Percentiles rank a stretch among this genome's conserved stretches.
These are phyloP conservation scores for Spea bombifrons DNA, from an alignment of 2,113 vertebrate genomes.

Conservation along the genomic window DNA sequence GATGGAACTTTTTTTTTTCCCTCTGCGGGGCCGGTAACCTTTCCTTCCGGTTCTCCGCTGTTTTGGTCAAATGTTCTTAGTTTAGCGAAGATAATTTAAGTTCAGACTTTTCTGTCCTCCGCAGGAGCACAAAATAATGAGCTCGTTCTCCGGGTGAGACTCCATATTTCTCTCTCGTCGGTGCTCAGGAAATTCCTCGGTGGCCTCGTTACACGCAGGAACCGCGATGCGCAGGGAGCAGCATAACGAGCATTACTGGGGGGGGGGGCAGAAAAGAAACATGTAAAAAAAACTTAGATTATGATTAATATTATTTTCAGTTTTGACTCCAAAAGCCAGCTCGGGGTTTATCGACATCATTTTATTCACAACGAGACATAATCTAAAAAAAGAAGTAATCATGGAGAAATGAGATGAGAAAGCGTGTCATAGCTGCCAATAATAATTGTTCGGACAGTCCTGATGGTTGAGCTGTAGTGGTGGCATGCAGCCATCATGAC, in stretches of 20 bases:
- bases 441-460: too few relatives aligned
- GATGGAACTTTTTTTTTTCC: conserved; percentile 7
- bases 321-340: neutral
- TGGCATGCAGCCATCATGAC: too few relatives aligned
- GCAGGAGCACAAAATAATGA: conserved; percentile 54
- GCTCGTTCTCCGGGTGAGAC: conserved; percentile 36
- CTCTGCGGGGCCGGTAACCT: neutral
- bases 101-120: conserved; percentile 35
- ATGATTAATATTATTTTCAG: neutral
- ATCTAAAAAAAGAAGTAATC: too few relatives aligned
- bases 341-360: too few relatives aligned
- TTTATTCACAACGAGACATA: too few relatives aligned
- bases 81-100: conserved; percentile 40
- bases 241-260: conserved; percentile 29
- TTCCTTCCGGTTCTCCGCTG: conserved; percentile 3
- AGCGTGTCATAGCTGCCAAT: too few relatives aligned
- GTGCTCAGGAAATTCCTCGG: neutral
- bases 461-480: too few relatives aligned
- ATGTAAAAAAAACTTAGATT: neutral
- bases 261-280: neutral
- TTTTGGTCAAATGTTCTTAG: conserved; percentile 43
- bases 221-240: neutral
- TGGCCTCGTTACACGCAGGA: neutral
- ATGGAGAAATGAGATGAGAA: too few relatives aligned
- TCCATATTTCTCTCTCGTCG: conserved; percentile 17